Conservation (phyloP, 2,113 vertebrate species). For the Otocyon megalotis region DNA sequence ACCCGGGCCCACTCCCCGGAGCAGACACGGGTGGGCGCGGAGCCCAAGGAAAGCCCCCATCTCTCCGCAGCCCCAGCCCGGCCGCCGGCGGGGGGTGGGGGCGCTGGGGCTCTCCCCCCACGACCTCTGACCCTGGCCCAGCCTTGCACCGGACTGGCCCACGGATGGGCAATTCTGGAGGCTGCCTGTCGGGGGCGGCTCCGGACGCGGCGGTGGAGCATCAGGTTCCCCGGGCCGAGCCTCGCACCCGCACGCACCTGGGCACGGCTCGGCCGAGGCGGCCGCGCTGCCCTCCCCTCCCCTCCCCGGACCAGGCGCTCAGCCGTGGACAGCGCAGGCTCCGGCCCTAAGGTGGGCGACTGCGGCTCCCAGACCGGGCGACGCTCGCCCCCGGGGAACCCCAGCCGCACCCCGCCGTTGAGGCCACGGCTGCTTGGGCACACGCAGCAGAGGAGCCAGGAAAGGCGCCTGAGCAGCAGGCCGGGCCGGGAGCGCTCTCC, state of each 20-base stretch:
- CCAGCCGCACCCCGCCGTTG: background rate
- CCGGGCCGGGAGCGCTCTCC: background rate
- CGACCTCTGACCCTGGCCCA: slow-evolving; percentile 62
- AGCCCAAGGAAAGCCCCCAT: background rate
- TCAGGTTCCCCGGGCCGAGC: background rate
- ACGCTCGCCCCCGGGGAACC: background rate
- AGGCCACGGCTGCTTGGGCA: background rate
- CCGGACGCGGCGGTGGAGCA: background rate
- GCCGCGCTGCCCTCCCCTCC: rapidly evolving
- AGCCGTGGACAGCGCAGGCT: background rate
- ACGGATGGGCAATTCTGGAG: background rate
- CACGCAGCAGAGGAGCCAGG: background rate
- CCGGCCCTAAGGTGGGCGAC: background rate
- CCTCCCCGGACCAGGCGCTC: background rate
- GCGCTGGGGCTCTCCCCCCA: background rate
- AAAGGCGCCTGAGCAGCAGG: background rate
- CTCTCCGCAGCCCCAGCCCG: background rate
- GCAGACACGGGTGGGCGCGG: background rate
- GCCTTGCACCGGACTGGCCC: background rate
- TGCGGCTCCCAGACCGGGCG: background rate
- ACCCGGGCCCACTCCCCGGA: background rate
- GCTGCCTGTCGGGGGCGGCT: background rate
- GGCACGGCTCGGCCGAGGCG: background rate
- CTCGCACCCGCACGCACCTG: background rate
- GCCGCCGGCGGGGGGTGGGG: background rate